Evolutionary conservation across 2,888 invertebrate genomes (phyloP), one percentile per base, ranked within the genome.

Genomic region (Erynnis tages): DNA sequence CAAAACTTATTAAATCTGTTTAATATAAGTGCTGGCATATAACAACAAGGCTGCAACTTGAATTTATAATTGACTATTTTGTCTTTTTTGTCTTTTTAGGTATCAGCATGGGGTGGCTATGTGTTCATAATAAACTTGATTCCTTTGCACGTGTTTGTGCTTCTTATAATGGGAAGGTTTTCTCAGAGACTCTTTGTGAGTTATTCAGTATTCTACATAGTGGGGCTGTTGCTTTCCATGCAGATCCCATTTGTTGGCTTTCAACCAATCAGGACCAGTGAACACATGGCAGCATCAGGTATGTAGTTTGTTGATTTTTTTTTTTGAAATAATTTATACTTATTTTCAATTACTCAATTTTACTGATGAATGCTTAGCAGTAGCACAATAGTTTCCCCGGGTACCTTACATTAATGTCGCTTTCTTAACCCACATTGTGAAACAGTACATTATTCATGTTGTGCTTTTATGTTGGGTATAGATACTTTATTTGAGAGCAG

Each of bases 41-140:
- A n/a, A n/a, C n/a, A n/a, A n/a, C n/a, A n/a, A n/a, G n/a, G n/a
- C n/a, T n/a, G n/a, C n/a, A n/a, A n/a, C n/a, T 25, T 25, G 8
- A 11, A 11, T 2, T 10, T 10, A 29, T 29, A 2, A 10, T 4
- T 2, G 1, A 7, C 2, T 4, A 8, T 34, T 3, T 14, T 14
- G 1, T 0, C 4, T 13, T 7, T 5, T 13, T 2, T 17, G 38
- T 44, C 35, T 35, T 49, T 88, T 37, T 74, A 95, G 95, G 95
- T 99, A 1, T 99, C 98, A 57, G 99, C 99, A 61, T 99, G 99
- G 99, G 99, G 99, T 65, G 99, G 99, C 59, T 99, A 99, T 76
- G 99, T 99, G 30, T 99, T 99, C 80, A 99, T 99, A 69, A 99
- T 99, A 76, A 99, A 99, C 87, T 90, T 99, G 73, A 99, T 99